These are phyloP conservation scores for Paraplagusia blochii DNA, from an alignment of 2,113 vertebrate genomes.

Conservation along the genomic window DNA sequence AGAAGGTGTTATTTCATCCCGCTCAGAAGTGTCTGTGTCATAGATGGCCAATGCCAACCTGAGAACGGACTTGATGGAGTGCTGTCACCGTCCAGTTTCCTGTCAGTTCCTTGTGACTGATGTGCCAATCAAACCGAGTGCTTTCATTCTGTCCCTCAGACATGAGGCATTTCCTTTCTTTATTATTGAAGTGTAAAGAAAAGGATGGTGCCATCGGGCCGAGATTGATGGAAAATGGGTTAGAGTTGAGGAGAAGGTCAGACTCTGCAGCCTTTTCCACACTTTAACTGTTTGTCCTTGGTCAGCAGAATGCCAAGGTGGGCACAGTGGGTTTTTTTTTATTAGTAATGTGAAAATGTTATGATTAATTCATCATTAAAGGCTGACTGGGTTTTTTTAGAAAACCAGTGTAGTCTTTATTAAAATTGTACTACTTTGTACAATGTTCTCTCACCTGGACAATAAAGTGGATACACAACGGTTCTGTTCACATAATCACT, in stretches of 20 bases:
- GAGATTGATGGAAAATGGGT: constrained; percentile 28
- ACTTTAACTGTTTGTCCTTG: constrained; percentile 16
- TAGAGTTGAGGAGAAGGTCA: not conserved
- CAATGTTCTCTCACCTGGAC: no score
- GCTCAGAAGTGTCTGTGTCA: constrained; percentile 21
- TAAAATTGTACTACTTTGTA: no score
- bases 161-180: constrained; percentile 27
- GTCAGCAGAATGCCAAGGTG: constrained; percentile 5
- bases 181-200: constrained; percentile 39
- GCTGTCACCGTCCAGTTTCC: constrained; percentile 39
- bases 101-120: constrained; percentile 36
- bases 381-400: not conserved
- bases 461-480: no score
- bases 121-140: constrained; percentile 21
- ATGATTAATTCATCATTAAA: not conserved
- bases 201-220: constrained; percentile 25
- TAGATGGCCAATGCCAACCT: constrained; percentile 1
- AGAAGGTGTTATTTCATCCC: no score
- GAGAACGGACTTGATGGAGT: constrained; percentile 33
- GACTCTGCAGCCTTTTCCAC: constrained; percentile 8
- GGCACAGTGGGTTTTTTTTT: constrained; percentile 4
- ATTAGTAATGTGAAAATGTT: constrained; percentile 1
- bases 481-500: no score
- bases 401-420: no score
- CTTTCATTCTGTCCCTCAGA: constrained; percentile 32